A percentile compares a stretch with the other conserved stretches of the same genome.
Evolutionary conservation across 1,140 invertebrate species (phyloP).

Genomic region (Marisa cornuarietis): DNA sequence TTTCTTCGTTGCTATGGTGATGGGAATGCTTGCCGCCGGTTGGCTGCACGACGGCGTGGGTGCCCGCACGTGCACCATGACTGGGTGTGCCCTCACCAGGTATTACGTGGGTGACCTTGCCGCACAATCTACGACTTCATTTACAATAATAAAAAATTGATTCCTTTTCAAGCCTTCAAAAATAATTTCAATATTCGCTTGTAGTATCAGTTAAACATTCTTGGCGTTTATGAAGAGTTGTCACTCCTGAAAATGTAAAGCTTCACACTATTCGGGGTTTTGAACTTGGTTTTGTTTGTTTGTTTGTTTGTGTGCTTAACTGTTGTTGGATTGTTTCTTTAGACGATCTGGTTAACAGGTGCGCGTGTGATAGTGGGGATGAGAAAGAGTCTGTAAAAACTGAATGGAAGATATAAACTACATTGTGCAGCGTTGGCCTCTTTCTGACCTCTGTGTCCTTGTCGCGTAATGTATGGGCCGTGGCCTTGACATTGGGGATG

Average conservation of each 20-base stretch:
- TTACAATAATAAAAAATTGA: too few species aligned
- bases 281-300: not conserved
- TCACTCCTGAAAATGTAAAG: too few species aligned
- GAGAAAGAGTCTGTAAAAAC: not conserved
- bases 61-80: not conserved
- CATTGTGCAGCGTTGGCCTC: not conserved
- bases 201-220: too few species aligned
- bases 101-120: not conserved
- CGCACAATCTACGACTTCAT: too few species aligned
- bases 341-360: not conserved
- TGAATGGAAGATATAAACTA: not conserved
- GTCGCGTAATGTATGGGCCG: not conserved
- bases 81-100: not conserved
- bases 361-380: not conserved
- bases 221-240: too few species aligned
- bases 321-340: not conserved
- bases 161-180: too few species aligned
- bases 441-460: constrained; percentile 8
- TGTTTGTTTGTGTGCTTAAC: not conserved
- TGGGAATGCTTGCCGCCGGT: constrained; percentile 2
- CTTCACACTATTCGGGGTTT: not conserved
- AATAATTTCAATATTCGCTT: too few species aligned
- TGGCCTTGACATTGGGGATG: constrained; percentile 7
- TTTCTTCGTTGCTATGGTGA: constrained; percentile 4
- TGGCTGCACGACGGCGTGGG: not conserved